Evolutionary conservation across 2,888 invertebrate genomes (phyloP).

Genomic region (Slavum lentiscoides): DNA sequence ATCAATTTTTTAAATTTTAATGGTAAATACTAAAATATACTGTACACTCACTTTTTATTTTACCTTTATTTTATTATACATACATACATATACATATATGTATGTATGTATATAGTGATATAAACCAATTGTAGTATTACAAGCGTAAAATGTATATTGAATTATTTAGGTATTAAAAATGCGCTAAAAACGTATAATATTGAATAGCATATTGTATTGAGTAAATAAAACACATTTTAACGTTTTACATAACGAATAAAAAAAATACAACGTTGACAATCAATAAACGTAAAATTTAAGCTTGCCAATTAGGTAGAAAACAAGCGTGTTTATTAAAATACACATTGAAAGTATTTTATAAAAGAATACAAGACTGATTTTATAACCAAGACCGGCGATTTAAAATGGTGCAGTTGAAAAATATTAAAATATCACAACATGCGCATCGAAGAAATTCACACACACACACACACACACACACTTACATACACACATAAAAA

Average conservation of each 20-base stretch:
- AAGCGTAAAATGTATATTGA: constrained; percentile 14
- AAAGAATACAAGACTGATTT: not conserved
- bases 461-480: not conserved
- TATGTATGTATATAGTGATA: too few species aligned
- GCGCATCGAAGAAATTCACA: not conserved
- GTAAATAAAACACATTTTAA: constrained; percentile 22
- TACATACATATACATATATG: too few species aligned
- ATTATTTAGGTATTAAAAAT: constrained; percentile 16
- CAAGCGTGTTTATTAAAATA: not conserved
- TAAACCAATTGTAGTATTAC: constrained; percentile 14
- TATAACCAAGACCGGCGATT: constrained; percentile 17
- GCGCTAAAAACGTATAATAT: not conserved
- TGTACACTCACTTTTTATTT: constrained; percentile 18
- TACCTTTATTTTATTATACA: too few species aligned
- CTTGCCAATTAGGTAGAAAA: not conserved
- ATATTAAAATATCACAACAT: not conserved
- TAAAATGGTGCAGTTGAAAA: constrained; percentile 4
- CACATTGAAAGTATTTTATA: constrained; percentile 1
- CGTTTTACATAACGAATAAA: constrained; percentile 13
- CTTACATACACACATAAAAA: too few species aligned
- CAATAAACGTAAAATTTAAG: not conserved
- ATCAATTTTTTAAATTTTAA: not conserved
- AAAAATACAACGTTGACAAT: constrained; percentile 1
- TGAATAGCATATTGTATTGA: not conserved
- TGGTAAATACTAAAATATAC: not conserved